These are phyloP conservation scores for Chrysomela aeneicollis DNA, from an alignment of 2,888 invertebrate genomes.

Conservation along the genomic window DNA sequence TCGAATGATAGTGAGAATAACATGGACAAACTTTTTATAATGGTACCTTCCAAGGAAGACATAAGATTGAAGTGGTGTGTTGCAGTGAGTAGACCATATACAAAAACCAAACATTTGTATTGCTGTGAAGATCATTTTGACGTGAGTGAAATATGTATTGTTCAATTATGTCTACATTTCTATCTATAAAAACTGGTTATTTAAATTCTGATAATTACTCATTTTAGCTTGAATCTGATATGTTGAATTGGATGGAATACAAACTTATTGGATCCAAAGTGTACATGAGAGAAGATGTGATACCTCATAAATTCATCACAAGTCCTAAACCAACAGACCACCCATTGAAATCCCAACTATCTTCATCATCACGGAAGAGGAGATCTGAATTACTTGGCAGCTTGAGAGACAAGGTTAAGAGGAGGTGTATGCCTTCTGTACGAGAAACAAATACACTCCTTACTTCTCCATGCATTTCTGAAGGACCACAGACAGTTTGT, in stretches of 20 bases:
- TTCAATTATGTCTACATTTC: not conserved
- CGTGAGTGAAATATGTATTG: not conserved
- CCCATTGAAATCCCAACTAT: not conserved
- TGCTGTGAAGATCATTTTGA: conserved; percentile 11
- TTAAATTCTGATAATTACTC: not conserved
- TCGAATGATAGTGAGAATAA: not conserved
- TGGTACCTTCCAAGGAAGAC: conserved; percentile 4
- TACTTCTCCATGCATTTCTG: not conserved
- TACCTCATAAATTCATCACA: conserved; percentile 12
- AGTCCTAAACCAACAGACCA: conserved; percentile 2
- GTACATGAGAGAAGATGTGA: conserved; percentile 4
- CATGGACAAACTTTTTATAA: not conserved
- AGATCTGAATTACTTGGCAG: conserved; percentile 2
- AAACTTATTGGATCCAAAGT: conserved; percentile 12
- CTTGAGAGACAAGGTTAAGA: conserved; percentile 4
- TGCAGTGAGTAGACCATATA: not conserved
- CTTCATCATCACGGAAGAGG: conserved; percentile 4
- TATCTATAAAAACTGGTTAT: too few species aligned
- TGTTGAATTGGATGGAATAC: conserved; percentile 13
- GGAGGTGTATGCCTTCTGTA: not conserved
- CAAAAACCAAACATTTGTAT: not conserved
- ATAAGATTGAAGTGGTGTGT: conserved; percentile 3
- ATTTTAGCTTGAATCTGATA: conserved; percentile 8
- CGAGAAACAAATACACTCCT: not conserved
- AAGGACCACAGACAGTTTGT: not conserved